Evolutionary conservation across 2,113 vertebrate genomes (phyloP).

Genomic region (Calypte anna): DNA sequence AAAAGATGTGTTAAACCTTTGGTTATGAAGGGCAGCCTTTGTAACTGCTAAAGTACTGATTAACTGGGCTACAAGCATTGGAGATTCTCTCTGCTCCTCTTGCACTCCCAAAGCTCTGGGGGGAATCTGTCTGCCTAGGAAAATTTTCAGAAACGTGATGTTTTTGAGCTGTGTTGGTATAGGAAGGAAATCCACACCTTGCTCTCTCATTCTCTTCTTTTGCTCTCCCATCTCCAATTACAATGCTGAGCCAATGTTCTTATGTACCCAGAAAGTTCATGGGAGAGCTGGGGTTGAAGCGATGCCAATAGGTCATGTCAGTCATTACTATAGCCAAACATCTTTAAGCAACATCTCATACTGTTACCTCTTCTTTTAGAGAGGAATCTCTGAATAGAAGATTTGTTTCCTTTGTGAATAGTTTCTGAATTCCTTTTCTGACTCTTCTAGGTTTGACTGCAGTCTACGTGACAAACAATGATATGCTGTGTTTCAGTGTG

Average conservation of each 20-base stretch:
- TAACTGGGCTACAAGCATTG: background rate
- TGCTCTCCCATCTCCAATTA: no score
- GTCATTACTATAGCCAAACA: accelerated
- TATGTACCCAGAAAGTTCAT: background rate
- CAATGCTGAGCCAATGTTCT: no score
- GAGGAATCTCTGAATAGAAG: background rate
- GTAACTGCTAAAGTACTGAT: background rate
- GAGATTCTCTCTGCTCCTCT: background rate
- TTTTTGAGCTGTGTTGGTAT: background rate
- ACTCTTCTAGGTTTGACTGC: background rate
- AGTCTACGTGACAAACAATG: background rate
- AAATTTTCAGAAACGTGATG: background rate
- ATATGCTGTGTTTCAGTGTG: background rate
- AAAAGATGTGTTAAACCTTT: background rate
- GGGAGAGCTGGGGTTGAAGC: background rate
- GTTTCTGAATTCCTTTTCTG: background rate
- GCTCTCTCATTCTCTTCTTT: background rate
- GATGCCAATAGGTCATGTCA: background rate
- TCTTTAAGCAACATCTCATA: background rate
- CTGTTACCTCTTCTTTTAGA: background rate
- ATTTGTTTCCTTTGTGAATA: background rate
- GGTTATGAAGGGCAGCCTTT: background rate
- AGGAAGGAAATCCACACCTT: background rate
- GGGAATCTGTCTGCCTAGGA: background rate
- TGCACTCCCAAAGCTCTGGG: background rate